Conservation (phyloP, 2,888 invertebrate genomes). For the Andrena trimmerana region DNA sequence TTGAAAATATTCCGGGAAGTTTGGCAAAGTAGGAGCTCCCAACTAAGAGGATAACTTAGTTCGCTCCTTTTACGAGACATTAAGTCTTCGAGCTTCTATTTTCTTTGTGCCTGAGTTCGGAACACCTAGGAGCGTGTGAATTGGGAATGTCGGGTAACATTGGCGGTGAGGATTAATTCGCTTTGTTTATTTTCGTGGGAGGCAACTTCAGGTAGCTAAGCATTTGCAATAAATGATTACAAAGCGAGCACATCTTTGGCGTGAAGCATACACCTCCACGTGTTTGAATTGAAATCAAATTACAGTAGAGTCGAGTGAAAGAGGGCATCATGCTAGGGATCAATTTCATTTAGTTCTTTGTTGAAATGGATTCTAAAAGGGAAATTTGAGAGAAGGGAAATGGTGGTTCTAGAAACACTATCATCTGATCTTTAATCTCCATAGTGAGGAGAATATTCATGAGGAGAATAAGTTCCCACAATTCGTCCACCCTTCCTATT, state of each 20-base stretch:
- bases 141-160: not conserved
- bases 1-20: constrained; percentile 11
- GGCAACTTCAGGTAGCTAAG: too few species aligned
- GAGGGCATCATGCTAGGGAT: not conserved
- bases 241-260: not conserved
- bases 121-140: not conserved
- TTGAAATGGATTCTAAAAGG: too few species aligned
- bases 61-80: not conserved
- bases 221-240: not conserved
- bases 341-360: not conserved
- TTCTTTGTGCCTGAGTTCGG: not conserved
- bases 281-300: not conserved
- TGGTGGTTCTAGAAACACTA: too few species aligned
- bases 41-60: constrained; percentile 11
- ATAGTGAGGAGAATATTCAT: too few species aligned
- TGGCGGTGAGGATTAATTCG: not conserved
- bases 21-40: not conserved
- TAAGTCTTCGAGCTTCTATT: constrained; percentile 1
- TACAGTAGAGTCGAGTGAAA: not conserved
- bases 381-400: too few species aligned
- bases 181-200: not conserved
- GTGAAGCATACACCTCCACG: not conserved
- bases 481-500: too few species aligned
- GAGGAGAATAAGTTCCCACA: too few species aligned
- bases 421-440: too few species aligned